A percentile compares a stretch with the other conserved stretches of the same genome.
phyloP scores from a whole-genome alignment of 1,140 invertebrate genomes.

The Copidosoma floridanum region DNA sequence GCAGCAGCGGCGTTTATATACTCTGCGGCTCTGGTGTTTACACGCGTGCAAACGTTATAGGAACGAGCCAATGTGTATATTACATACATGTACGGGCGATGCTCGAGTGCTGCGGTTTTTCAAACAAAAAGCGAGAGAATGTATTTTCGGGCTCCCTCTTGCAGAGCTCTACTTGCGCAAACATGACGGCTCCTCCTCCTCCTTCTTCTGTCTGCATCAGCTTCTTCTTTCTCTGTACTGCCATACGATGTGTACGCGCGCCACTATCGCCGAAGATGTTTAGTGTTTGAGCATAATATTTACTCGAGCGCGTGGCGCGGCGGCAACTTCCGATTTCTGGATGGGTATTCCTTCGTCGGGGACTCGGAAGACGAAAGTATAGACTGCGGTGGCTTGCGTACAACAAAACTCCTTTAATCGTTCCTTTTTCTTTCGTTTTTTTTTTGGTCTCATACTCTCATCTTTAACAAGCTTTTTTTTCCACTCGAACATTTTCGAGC shows the following conservation, averaged over 20 bases:
- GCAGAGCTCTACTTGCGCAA: conserved; percentile 8
- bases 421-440: conserved; percentile 1
- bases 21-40: background rate
- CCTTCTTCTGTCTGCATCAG: background rate
- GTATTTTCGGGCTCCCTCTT: conserved; percentile 1
- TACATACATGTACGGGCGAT: background rate
- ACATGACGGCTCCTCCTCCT: conserved; percentile 3
- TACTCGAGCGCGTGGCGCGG: conserved; percentile 27
- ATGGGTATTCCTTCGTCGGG: too few species aligned
- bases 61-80: background rate
- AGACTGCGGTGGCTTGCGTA: background rate
- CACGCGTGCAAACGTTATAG: too few species aligned
- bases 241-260: too few species aligned
- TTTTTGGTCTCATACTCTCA: background rate
- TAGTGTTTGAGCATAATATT: conserved; percentile 49
- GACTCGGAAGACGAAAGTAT: too few species aligned
- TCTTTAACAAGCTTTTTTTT: too few species aligned
- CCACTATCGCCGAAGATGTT: conserved; percentile 42
- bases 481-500: too few species aligned
- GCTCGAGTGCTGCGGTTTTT: conserved; percentile 7
- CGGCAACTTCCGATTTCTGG: conserved; percentile 18
- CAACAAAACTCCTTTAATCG: conserved; percentile 14
- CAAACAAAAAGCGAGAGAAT: conserved; percentile 8
- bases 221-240: conserved; percentile 27
- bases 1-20: background rate